Percentiles rank a stretch among this genome's conserved stretches.
Conservation (phyloP, 2,888 invertebrate genomes). For the Biston stratarius region DNA sequence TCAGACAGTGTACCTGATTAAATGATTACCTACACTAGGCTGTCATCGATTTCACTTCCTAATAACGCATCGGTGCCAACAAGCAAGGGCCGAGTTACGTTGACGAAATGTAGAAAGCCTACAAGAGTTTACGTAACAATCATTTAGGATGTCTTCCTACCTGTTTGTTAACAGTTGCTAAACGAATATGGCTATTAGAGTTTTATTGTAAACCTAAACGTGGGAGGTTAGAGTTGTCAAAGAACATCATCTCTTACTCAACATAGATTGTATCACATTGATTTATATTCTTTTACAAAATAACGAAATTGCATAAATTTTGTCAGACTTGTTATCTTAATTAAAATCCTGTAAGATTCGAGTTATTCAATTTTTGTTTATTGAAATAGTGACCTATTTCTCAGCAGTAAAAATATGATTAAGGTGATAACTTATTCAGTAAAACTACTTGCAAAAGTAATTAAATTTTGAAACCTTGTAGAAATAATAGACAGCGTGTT, state of each 20-base stretch:
- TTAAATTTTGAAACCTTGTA: conserved; percentile 22
- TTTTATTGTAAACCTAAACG: conserved; percentile 10
- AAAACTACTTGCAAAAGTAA: conserved; percentile 18
- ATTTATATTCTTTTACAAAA: conserved; percentile 6
- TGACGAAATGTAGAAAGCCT: conserved; percentile 61
- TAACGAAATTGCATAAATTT: conserved; percentile 3
- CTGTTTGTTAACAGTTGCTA: conserved; percentile 7
- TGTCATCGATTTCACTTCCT: conserved; percentile 54
- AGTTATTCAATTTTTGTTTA: conserved; percentile 8
- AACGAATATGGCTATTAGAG: background rate
- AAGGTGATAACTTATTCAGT: conserved; percentile 4
- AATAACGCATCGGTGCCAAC: conserved; percentile 36
- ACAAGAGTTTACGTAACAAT: conserved; percentile 26
- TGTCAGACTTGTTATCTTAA: conserved; percentile 7
- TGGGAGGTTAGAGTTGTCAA: background rate
- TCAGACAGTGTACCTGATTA: conserved; percentile 24
- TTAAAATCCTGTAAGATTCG: conserved; percentile 9
- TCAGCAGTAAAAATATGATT: conserved; percentile 13
- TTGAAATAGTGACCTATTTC: conserved; percentile 12
- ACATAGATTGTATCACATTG: background rate
- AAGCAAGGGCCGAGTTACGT: conserved; percentile 49
- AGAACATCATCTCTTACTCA: background rate
- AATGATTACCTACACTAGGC: conserved; percentile 15
- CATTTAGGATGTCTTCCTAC: conserved; percentile 25
- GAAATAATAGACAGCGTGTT: conserved; percentile 25